Evolutionary conservation across 2,113 vertebrate species (phyloP).

Genomic region (Hippocampus barbouri): DNA sequence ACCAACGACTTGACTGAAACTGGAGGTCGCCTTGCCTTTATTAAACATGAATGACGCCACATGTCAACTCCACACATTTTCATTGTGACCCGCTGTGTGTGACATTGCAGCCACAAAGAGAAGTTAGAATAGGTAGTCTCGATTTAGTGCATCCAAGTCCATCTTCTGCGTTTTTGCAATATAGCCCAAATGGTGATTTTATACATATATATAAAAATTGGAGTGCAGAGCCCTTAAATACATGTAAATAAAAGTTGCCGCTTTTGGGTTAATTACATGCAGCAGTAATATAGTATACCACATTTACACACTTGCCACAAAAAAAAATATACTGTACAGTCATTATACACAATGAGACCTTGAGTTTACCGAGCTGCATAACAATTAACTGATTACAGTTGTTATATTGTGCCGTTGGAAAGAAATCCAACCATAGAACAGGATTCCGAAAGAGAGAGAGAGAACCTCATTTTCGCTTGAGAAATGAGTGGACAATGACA

Average conservation of each 20-base stretch:
- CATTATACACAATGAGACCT: background rate
- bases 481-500: too few relatives aligned
- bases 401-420: background rate
- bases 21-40: background rate
- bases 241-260: background rate
- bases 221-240: background rate
- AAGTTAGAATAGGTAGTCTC: background rate
- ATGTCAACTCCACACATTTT: background rate
- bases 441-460: background rate
- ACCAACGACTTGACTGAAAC: background rate
- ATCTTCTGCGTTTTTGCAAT: background rate
- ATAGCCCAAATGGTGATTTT: background rate
- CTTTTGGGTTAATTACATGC: background rate
- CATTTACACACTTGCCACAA: slow-evolving; percentile 6
- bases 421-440: background rate
- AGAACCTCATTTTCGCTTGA: too few relatives aligned
- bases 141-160: background rate
- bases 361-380: background rate
- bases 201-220: background rate
- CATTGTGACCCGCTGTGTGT: background rate
- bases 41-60: background rate
- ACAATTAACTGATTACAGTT: background rate
- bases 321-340: background rate
- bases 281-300: background rate
- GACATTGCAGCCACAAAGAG: background rate